These are phyloP conservation scores for Aythya baeri DNA, from an alignment of 2,113 vertebrate species.

Conservation along the genomic window DNA sequence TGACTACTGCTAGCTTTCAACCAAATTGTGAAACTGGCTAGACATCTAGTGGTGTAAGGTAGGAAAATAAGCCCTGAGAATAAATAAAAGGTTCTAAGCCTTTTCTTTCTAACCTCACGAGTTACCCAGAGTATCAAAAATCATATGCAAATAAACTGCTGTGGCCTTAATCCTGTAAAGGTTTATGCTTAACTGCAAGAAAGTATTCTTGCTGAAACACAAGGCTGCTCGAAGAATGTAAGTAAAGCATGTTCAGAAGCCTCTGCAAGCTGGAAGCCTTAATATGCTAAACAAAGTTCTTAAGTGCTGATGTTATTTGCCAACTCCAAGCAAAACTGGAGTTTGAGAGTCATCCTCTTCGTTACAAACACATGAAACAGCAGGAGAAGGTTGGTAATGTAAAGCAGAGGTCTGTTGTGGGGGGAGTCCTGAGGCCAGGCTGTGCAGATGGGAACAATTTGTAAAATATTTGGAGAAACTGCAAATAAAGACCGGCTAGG, in stretches of 20 bases:
- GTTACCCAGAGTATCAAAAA: background rate
- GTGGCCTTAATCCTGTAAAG: background rate
- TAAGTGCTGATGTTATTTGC: background rate
- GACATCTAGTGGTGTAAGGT: conserved; percentile 38
- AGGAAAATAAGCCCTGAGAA: background rate
- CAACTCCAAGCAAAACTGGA: background rate
- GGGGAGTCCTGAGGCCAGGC: background rate
- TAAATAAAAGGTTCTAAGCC: background rate
- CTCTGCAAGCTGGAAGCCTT: background rate
- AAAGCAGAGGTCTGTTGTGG: background rate
- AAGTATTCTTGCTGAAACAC: background rate
- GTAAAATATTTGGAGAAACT: background rate
- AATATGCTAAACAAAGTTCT: background rate
- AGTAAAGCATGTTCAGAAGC: background rate
- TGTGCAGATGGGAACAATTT: background rate
- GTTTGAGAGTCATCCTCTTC: background rate
- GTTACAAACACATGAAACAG: background rate
- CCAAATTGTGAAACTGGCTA: background rate
- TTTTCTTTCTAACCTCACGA: background rate
- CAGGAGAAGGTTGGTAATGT: background rate
- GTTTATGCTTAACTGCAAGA: background rate
- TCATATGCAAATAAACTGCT: background rate
- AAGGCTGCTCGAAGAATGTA: background rate
- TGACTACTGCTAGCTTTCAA: accelerated
- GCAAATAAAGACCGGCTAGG: background rate